Base-by-base conservation (phyloP, 2,888 invertebrate species). In the Leptinotarsa haldemani region DNA sequence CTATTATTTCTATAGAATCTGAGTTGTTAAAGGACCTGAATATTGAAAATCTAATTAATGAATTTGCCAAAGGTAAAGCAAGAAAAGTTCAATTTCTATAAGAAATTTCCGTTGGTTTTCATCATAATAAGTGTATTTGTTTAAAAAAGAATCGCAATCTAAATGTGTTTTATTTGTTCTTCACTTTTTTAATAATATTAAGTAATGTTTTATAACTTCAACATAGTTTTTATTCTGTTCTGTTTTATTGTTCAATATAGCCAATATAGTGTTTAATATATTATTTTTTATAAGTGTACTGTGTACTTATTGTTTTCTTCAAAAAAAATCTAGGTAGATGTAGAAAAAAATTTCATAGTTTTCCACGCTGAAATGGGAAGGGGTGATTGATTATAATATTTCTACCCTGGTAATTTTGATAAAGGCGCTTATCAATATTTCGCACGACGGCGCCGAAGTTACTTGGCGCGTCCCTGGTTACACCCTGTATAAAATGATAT, bases 1-100 rank as follows among this genome's bases (percentile, higher is more conserved):
- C 9, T 53, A 68, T 53, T 53, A 53, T 65, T 65, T 65, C 48
- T 65, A 65, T 47, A 47, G 46, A 65, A 15, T 48, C 48, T 18
- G 48, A 47, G 18, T 47, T 65, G 47, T 65, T 65, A 47, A 47
- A 65, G 20, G 3, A 65, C 9, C 65, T 65, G 18, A 9, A 65
- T 47, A 47, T 65, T 46, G 46, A 47, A 47, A 65, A 65, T 46
- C 48, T 65, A 18, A 20, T 48, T 48, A 20, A 65, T 65, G 65
- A 47, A 47, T 65, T 65, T 65, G 56, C 56, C 20, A 56, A 56
- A 56, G 12, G 56, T 56, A 56, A 56, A 56, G 22, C 56, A 22
- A 22, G 12, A 56, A 56, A 56, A 56, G 56, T 56, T 18, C 56
- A 56, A 56, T 56, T 56, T 20, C 22, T 20, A 12, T 22, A 56